Percentiles rank a stretch among this genome's conserved stretches.
These are phyloP conservation scores for Leptodirus hochenwartii DNA, from an alignment of 2,888 invertebrate genomes.

Conservation along the genomic window DNA sequence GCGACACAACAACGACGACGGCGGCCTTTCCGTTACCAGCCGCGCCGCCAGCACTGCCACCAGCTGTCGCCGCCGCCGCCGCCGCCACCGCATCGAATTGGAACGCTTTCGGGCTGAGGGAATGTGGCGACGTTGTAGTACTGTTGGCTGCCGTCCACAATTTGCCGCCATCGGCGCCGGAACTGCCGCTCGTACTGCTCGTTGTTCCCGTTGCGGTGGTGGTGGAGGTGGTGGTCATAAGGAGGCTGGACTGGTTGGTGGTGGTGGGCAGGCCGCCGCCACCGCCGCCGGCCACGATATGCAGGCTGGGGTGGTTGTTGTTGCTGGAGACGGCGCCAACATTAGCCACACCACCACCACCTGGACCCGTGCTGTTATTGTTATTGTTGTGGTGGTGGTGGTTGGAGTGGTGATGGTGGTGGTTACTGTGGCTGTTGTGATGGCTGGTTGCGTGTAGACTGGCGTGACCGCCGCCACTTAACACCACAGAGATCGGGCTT, in stretches of 20 bases:
- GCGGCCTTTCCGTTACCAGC: too few species aligned
- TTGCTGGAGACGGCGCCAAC: slow-evolving; percentile 15
- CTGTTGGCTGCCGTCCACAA: slow-evolving; percentile 47
- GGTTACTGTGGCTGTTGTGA: slow-evolving; percentile 23
- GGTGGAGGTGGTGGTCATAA: neutral
- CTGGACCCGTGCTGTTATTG: slow-evolving; percentile 10
- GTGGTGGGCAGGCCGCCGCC: slow-evolving; percentile 16
- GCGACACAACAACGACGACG: slow-evolving; percentile 48
- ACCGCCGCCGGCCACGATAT: slow-evolving; percentile 25
- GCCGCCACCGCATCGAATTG: slow-evolving; percentile 48
- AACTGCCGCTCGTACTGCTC: neutral
- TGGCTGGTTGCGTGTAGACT: slow-evolving; percentile 22
- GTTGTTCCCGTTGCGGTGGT: neutral
- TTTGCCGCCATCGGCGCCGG: slow-evolving; percentile 25
- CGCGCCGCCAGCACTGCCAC: slow-evolving; percentile 23
- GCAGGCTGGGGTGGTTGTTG: slow-evolving; percentile 21
- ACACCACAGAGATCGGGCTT: slow-evolving; percentile 62
- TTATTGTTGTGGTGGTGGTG: slow-evolving; percentile 17
- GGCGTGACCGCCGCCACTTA: slow-evolving; percentile 36
- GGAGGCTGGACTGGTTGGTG: slow-evolving; percentile 15
- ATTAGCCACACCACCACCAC: slow-evolving; percentile 12
- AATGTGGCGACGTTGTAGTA: slow-evolving; percentile 55
- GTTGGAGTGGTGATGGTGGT: slow-evolving; percentile 22
- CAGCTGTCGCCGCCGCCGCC: slow-evolving; percentile 13
- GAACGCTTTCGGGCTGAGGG: slow-evolving; percentile 53